phyloP scores from a whole-genome alignment of 1,140 invertebrate species.

The Calosoma granatense region DNA sequence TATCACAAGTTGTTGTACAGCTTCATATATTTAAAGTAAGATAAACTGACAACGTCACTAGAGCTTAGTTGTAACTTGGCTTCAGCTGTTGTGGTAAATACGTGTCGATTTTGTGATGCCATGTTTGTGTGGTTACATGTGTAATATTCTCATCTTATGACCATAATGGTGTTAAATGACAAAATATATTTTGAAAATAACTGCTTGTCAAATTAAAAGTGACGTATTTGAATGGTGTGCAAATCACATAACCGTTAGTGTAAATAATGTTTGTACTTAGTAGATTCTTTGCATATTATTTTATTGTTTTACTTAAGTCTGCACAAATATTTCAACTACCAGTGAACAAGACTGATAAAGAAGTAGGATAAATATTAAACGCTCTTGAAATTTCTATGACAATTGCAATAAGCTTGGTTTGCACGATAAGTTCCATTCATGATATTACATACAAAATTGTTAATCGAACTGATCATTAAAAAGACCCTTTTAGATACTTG shows the following conservation, averaged over 20 bases:
- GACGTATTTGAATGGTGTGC: background rate
- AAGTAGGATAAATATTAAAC: background rate
- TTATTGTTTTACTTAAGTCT: too few species aligned
- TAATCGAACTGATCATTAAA: too few species aligned
- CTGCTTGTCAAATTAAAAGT: too few species aligned
- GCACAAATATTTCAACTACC: background rate
- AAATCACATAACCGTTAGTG: background rate
- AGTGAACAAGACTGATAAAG: background rate
- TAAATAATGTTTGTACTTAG: background rate
- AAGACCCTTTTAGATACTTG: too few species aligned
- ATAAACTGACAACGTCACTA: background rate
- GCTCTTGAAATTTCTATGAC: background rate
- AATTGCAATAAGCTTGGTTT: background rate
- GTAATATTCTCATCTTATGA: too few species aligned
- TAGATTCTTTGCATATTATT: background rate
- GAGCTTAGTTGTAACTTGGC: slow-evolving; percentile 1
- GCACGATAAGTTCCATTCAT: too few species aligned
- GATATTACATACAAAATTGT: too few species aligned
- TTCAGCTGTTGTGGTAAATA: background rate
- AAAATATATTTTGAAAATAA: too few species aligned
- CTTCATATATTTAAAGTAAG: slow-evolving; percentile 6
- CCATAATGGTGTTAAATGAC: background rate
- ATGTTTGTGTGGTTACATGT: too few species aligned
- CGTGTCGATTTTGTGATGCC: background rate
- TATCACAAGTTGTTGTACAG: background rate